Conservation (phyloP, 37 sponge, comb jelly and placozoan species). For the Chondrilla cf. caribensis region DNA sequence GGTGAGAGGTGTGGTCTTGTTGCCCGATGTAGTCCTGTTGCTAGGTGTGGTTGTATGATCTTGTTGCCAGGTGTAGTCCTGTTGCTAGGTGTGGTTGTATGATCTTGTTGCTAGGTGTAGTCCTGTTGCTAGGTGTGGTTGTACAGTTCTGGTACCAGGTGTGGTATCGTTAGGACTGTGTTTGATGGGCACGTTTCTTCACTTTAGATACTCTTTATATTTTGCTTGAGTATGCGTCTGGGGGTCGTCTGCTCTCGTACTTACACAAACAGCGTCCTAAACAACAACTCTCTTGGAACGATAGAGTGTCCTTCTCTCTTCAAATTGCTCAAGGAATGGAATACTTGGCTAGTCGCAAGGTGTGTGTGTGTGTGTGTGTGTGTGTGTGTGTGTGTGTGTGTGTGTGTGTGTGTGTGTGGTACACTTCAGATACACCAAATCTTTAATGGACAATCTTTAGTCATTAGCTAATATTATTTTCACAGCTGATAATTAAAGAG, state of each 20-base stretch:
- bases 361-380: neutral
- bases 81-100: neutral
- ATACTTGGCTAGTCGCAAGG: slow-evolving; percentile 1
- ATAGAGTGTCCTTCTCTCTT: neutral
- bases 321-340: slow-evolving; percentile 20
- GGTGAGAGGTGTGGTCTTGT: neutral
- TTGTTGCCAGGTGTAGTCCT: too few relatives aligned
- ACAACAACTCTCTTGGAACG: neutral
- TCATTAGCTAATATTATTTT: neutral
- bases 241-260: slow-evolving; percentile 6
- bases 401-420: neutral
- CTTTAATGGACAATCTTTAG: neutral
- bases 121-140: too few relatives aligned
- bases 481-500: too few relatives aligned
- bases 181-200: too few relatives aligned
- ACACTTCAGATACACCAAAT: neutral
- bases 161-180: too few relatives aligned
- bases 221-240: neutral
- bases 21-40: neutral
- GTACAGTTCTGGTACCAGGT: too few relatives aligned
- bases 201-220: neutral
- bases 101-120: neutral
- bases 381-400: slow-evolving; percentile 3
- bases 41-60: neutral
- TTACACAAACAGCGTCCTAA: neutral